These are phyloP conservation scores for Trissolcus japonicus DNA, from an alignment of 2,888 invertebrate genomes.

Conservation along the genomic window DNA sequence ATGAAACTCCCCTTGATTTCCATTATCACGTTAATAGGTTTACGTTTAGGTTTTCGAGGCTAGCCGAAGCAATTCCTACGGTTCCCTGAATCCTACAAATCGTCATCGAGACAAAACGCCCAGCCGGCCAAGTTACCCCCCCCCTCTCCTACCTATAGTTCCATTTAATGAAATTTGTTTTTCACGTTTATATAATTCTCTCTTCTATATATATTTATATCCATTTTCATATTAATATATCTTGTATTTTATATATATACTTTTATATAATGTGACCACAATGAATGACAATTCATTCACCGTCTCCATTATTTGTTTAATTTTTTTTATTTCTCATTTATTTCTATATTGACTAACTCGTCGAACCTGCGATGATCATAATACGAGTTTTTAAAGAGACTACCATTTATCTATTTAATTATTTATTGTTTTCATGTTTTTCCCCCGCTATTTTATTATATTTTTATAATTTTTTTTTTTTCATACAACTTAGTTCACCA, in stretches of 20 bases:
- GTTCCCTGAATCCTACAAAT: constrained; percentile 67
- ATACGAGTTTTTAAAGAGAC: constrained; percentile 67
- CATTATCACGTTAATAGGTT: constrained; percentile 56
- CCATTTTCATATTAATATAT: constrained; percentile 52
- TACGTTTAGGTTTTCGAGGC: constrained; percentile 60
- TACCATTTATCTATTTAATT: constrained; percentile 57
- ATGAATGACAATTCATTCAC: no score
- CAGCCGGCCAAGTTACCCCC: background rate
- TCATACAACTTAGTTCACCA: constrained; percentile 3
- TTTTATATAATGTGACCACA: constrained; percentile 29
- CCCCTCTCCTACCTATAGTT: constrained; percentile 51
- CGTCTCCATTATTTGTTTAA: constrained; percentile 59
- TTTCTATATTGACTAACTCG: constrained; percentile 66
- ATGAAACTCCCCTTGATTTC: background rate
- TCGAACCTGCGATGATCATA: constrained; percentile 67
- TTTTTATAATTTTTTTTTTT: constrained; percentile 3
- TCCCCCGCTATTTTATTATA: constrained; percentile 6
- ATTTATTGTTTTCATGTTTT: background rate
- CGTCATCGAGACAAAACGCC: constrained; percentile 61
- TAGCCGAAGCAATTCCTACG: constrained; percentile 72
- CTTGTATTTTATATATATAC: constrained; percentile 7
- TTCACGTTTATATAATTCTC: constrained; percentile 47
- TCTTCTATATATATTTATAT: constrained; percentile 55
- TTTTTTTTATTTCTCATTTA: constrained; percentile 39
- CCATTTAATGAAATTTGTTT: constrained; percentile 30